Percentiles rank a stretch among this genome's conserved stretches.
Conservation (phyloP, 2,797 vertebrate genomes). For the Leuciscus waleckii region DNA sequence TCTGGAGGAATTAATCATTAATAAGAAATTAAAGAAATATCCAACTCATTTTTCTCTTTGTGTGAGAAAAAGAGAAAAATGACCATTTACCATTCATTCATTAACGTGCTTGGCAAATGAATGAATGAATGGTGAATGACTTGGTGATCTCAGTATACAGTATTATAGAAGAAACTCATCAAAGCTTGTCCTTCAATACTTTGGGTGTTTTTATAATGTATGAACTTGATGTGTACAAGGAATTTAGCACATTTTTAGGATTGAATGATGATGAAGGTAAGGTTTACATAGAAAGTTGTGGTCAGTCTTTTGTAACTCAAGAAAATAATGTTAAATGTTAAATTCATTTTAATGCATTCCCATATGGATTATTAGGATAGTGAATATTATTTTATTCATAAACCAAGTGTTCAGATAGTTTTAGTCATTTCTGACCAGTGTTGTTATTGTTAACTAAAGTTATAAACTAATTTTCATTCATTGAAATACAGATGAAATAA, state of each 20-base stretch:
- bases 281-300: background rate
- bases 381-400: background rate
- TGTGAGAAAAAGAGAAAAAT: no score
- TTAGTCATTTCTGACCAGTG: background rate
- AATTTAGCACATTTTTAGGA: background rate
- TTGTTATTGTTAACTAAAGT: no score
- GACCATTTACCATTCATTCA: no score
- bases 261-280: background rate
- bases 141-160: background rate
- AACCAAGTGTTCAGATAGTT: background rate
- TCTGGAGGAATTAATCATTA: slow-evolving; percentile 8
- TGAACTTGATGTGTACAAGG: background rate
- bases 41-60: background rate
- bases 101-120: background rate
- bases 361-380: background rate
- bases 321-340: background rate
- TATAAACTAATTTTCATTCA: no score
- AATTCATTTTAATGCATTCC: background rate
- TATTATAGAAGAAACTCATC: background rate
- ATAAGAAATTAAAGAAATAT: background rate
- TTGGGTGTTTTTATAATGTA: background rate
- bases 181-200: background rate
- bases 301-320: background rate
- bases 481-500: no score
- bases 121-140: background rate